Evolutionary conservation across 2,888 invertebrate genomes (phyloP).

Genomic region (Plemyria rubiginata): DNA sequence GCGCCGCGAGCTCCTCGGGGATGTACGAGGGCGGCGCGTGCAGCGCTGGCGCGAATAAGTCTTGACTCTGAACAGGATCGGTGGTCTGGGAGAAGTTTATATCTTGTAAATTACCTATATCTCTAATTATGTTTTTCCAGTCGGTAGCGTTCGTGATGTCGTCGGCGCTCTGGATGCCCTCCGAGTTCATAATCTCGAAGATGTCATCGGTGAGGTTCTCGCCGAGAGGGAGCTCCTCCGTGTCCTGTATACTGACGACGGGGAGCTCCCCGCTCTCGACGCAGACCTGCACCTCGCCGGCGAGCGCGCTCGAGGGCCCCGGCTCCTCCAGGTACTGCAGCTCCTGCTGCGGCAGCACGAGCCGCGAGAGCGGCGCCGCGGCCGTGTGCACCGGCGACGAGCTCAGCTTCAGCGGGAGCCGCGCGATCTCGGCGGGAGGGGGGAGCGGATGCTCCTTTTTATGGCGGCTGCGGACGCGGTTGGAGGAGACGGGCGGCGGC

Average conservation of each 20-base stretch:
- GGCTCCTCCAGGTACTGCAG: slow-evolving; percentile 71
- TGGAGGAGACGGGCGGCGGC: slow-evolving; percentile 68
- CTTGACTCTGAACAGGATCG: slow-evolving; percentile 63
- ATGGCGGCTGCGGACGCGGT: slow-evolving; percentile 66
- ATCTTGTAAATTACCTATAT: slow-evolving; percentile 79
- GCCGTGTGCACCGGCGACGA: slow-evolving; percentile 64
- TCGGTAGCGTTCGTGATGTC: slow-evolving; percentile 78
- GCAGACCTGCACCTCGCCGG: slow-evolving; percentile 75
- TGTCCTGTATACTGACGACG: slow-evolving; percentile 82
- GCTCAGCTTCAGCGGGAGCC: slow-evolving; percentile 68
- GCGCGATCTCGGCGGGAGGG: slow-evolving; percentile 60
- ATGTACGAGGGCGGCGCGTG: slow-evolving; percentile 62
- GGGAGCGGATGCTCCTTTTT: slow-evolving; percentile 70
- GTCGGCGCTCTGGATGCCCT: slow-evolving; percentile 80
- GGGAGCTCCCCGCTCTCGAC: slow-evolving; percentile 78
- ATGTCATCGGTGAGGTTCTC: slow-evolving; percentile 80
- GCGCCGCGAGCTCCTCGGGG: slow-evolving; percentile 63
- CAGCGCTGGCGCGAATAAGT: slow-evolving; percentile 62
- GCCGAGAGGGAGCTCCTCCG: slow-evolving; percentile 77
- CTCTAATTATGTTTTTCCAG: slow-evolving; percentile 81
- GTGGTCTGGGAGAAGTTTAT: slow-evolving; percentile 73
- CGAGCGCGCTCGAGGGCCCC: slow-evolving; percentile 61
- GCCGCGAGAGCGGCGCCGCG: slow-evolving; percentile 72
- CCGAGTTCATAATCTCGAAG: slow-evolving; percentile 81
- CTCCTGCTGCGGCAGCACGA: slow-evolving; percentile 72